A percentile compares a stretch with the other conserved stretches of the same genome.
Conservation (phyloP, 2,797 vertebrate species). For the Leuciscus waleckii region DNA sequence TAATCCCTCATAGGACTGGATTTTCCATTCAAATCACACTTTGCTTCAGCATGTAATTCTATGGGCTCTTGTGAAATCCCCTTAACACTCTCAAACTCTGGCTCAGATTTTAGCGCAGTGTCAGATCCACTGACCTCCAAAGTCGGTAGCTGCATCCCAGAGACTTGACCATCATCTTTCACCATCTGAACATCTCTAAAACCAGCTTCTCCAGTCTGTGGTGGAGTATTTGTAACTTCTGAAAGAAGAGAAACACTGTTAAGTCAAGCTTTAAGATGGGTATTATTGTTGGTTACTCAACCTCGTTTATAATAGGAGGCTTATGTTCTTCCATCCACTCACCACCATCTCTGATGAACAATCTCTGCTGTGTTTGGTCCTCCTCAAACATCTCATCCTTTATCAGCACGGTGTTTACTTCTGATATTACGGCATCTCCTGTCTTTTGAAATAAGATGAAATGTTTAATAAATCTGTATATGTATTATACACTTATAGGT, state of each 20-base stretch:
- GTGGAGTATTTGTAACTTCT: slow-evolving; percentile 66
- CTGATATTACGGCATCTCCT: slow-evolving; percentile 70
- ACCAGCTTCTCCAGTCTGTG: slow-evolving; percentile 51
- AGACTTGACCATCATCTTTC: slow-evolving; percentile 57
- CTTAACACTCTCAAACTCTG: slow-evolving; percentile 60
- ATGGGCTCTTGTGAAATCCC: slow-evolving; percentile 55
- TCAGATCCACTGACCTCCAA: slow-evolving; percentile 85
- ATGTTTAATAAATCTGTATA: neutral
- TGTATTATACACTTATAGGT: neutral
- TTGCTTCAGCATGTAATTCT: slow-evolving; percentile 57
- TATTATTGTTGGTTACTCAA: neutral
- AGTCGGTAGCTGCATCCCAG: slow-evolving; percentile 59
- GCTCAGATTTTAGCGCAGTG: slow-evolving; percentile 77
- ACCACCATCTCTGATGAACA: slow-evolving; percentile 74
- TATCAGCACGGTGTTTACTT: slow-evolving; percentile 65
- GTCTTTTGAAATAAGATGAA: slow-evolving; percentile 60
- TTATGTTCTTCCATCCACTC: slow-evolving; percentile 49
- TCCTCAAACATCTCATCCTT: slow-evolving; percentile 75
- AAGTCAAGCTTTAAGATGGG: neutral
- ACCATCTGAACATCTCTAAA: slow-evolving; percentile 55
- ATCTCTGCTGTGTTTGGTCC: slow-evolving; percentile 60
- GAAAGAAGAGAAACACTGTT: slow-evolving; percentile 23
- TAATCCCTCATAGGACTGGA: slow-evolving; percentile 64
- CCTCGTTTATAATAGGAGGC: too few relatives aligned
- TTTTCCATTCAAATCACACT: slow-evolving; percentile 64